Percentiles rank a stretch among this genome's conserved stretches.
These are phyloP conservation scores for Erpetoichthys calabaricus DNA, from an alignment of 2,797 vertebrate species.

Conservation along the genomic window DNA sequence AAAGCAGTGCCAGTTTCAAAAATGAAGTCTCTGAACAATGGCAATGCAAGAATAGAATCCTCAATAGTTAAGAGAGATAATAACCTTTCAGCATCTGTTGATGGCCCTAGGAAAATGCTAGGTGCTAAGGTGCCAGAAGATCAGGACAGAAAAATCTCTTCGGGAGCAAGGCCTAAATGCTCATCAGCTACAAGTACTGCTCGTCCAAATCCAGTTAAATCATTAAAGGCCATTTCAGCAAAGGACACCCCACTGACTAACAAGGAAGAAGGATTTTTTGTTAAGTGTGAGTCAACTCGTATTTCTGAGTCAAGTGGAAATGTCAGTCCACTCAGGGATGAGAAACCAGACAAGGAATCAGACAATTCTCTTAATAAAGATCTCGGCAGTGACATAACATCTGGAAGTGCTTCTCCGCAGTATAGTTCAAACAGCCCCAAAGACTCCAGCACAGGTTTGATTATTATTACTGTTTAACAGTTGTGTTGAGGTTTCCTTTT, in stretches of 20 bases:
- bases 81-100: conserved; percentile 35
- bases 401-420: conserved; percentile 50
- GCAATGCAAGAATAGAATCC: conserved; percentile 37
- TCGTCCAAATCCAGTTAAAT: conserved; percentile 47
- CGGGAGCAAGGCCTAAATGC: conserved; percentile 68
- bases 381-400: conserved; percentile 30
- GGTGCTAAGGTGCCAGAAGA: conserved; percentile 42
- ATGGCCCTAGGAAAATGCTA: conserved; percentile 44
- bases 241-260: conserved; percentile 37
- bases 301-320: conserved; percentile 17
- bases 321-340: conserved; percentile 29
- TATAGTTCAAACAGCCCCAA: conserved; percentile 40
- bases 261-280: conserved; percentile 24
- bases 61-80: conserved; percentile 39
- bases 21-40: conserved; percentile 51
- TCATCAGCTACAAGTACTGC: conserved; percentile 35
- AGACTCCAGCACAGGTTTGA: conserved; percentile 41
- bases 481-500: background rate
- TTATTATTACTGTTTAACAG: background rate
- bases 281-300: conserved; percentile 31
- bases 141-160: conserved; percentile 53
- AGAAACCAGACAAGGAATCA: conserved; percentile 32
- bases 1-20: conserved; percentile 61
- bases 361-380: conserved; percentile 31
- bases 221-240: conserved; percentile 43